Conservation (phyloP, 2,797 vertebrate species). For the Chelidonichthys spinosus region DNA sequence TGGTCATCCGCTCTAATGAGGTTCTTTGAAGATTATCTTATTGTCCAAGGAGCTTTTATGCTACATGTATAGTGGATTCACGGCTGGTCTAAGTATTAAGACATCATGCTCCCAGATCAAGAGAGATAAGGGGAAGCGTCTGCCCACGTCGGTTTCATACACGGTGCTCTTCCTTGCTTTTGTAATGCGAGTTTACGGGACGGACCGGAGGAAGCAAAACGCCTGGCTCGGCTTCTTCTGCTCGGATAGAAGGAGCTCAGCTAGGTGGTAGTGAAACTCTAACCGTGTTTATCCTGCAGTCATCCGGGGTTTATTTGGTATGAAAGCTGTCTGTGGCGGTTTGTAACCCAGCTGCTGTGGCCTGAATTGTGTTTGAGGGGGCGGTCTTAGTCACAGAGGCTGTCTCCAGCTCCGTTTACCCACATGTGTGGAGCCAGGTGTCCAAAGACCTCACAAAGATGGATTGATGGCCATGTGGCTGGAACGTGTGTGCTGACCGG, state of each 20-base stretch:
- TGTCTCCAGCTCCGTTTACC: conserved; percentile 40
- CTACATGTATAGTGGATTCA: conserved; percentile 48
- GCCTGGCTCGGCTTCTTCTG: conserved; percentile 31
- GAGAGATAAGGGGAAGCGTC: conserved; percentile 37
- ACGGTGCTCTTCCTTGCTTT: conserved; percentile 34
- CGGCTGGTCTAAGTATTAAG: conserved; percentile 18
- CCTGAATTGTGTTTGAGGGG: conserved; percentile 45
- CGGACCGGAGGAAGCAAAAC: conserved; percentile 50
- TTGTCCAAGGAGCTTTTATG: conserved; percentile 58
- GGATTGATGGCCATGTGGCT: conserved; percentile 17
- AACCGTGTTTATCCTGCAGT: conserved; percentile 35
- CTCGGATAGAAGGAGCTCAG: conserved; percentile 35
- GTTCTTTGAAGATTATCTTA: conserved; percentile 73
- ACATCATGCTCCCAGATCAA: conserved; percentile 25
- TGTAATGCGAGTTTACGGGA: conserved; percentile 44
- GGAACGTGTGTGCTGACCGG: conserved; percentile 30
- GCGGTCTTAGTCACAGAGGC: conserved; percentile 41
- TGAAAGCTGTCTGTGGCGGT: conserved; percentile 43
- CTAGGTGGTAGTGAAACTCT: conserved; percentile 52
- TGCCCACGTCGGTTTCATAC: conserved; percentile 41
- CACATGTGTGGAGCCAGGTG: conserved; percentile 61
- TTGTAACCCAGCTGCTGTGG: conserved; percentile 24
- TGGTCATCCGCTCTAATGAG: conserved; percentile 52
- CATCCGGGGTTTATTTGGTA: conserved; percentile 60
- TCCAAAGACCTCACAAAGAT: conserved; percentile 36